Base-by-base conservation (phyloP, 2,113 vertebrate genomes). In the Theristicus caerulescens region DNA sequence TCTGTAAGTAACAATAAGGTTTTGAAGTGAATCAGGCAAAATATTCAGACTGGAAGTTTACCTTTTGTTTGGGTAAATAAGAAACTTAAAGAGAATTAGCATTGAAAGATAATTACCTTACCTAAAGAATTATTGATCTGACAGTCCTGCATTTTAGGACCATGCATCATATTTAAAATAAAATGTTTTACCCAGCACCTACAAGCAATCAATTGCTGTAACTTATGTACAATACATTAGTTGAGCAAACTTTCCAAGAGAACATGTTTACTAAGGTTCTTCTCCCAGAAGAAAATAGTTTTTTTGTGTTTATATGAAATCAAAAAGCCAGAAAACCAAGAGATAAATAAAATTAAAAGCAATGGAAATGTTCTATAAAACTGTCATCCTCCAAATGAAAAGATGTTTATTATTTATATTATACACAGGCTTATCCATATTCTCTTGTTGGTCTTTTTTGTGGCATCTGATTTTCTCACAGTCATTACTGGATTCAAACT, bases 101-200 rank as follows among this genome's bases (percentile, higher is more conserved):
- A 87, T 5, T 65, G 55, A 82, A 95, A 94, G 54, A 88, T 94
- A 96, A 96, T 96, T 96, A 88, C 22, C 47, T 96, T 58, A 79
- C 7, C 40, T 76, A 92, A 49, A 96, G 55, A 97, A 89, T 94
- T 96, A 96, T 86, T 97, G 92, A 94, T 97, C 88, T 97, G 69
- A 86, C 52, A 94, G 65, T 29, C 85, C n/a, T 72, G 57, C 88
- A 86, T 93, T 96, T 96, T 94, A 88, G 62, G 71, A 87, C 46
- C 74, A 81, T 90, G 16, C 17, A 95, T 66, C 58, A 87, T 93
- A 61, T 73, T 97, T 86, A 87, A 96, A 97, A 96, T 70, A 3
- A 96, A 74, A 79, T n/a, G 4, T 46, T 94, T 89, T 95, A 44
- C 90, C 61, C 29, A 88, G 40, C 38, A 90, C 26, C 36, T 73